These are phyloP conservation scores for Melangyna quadrimaculata DNA, from an alignment of 2,888 invertebrate species.

Conservation along the genomic window DNA sequence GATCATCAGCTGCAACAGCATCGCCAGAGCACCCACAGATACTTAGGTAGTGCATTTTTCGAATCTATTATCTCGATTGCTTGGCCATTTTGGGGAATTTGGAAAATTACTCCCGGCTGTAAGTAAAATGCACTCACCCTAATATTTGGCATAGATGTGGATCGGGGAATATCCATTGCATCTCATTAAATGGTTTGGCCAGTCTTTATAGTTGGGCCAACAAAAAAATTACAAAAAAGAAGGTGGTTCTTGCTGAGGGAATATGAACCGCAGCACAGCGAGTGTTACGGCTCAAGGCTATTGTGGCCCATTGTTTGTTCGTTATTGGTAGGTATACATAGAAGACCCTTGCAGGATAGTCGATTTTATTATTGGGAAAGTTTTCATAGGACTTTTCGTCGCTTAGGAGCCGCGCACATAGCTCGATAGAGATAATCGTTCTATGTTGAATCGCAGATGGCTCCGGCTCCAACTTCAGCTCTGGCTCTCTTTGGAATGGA, in stretches of 20 bases:
- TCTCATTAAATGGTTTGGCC: slow-evolving; percentile 62
- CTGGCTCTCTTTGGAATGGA: slow-evolving; percentile 6
- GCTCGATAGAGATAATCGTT: slow-evolving; percentile 40
- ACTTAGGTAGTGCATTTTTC: slow-evolving; percentile 64
- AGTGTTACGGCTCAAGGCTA: slow-evolving; percentile 64
- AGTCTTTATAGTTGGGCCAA: slow-evolving; percentile 4
- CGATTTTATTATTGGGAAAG: slow-evolving; percentile 44
- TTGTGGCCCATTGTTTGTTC: slow-evolving; percentile 64
- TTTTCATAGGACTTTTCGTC: slow-evolving; percentile 21
- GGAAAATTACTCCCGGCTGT: slow-evolving; percentile 67
- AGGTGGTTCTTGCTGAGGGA: background rate
- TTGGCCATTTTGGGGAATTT: slow-evolving; percentile 70
- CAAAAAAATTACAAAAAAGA: background rate
- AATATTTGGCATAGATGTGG: slow-evolving; percentile 68
- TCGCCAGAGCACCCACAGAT: slow-evolving; percentile 22
- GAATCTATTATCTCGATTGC: slow-evolving; percentile 71
- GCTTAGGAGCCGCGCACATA: slow-evolving; percentile 6
- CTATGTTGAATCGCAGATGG: slow-evolving; percentile 52
- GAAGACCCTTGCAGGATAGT: slow-evolving; percentile 37
- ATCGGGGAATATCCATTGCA: slow-evolving; percentile 53
- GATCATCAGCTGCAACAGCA: slow-evolving; percentile 4
- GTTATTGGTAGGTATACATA: too few species aligned
- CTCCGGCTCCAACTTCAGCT: background rate
- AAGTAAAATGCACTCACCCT: slow-evolving; percentile 48
- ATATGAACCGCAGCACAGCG: slow-evolving; percentile 20